Base-by-base conservation (phyloP, 2,888 invertebrate genomes). In the Hypolimnas misippus region DNA sequence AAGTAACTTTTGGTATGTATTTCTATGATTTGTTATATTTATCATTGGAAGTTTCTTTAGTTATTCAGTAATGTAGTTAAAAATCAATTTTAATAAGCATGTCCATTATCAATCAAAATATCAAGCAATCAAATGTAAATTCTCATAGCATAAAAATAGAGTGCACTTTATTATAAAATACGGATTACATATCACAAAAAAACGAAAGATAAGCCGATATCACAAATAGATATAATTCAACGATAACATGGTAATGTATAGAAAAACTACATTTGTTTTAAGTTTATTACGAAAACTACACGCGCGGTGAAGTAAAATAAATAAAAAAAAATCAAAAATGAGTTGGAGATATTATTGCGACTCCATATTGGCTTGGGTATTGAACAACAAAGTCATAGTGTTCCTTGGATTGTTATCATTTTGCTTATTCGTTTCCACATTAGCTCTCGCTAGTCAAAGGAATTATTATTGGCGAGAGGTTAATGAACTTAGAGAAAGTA, bases 381-480 rank as follows among this genome's bases (percentile, higher is more conserved):
- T 86, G 44, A 83, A 89, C 42, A 91, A 91, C 66, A 91, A 91
- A 73, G 63, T 83, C 0, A 89, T 91, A 44, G 89, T 91, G 3
- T 73, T 91, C 1, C 73, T 91, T 1, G 74, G 79, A 33, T 60
- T 87, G 4, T 65, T 91, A 1, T 84, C 83, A 0, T 91, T 91
- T 61, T 83, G 78, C 54, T 70, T 89, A 4, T 85, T 91, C 38
- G 85, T 91, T 0, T 89, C 91, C 0, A 87, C 87, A 0, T 73
- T 85, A 60, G 80, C 78, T 0, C 51, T 91, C 10, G 78, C 87
- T 4, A 83, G 82, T 16, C 89, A 91, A 59, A 87, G 75, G 40
- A 87, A 84, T 31, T 68, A 77, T n/a, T 65, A 81, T 1, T 60
- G 59, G 12, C 51, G 21, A 16, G 78, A 83, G 65, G 35, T 88